These are phyloP conservation scores for Petrocephalus schoutedeni DNA, from an alignment of 2,797 vertebrate species.

Conservation along the genomic window DNA sequence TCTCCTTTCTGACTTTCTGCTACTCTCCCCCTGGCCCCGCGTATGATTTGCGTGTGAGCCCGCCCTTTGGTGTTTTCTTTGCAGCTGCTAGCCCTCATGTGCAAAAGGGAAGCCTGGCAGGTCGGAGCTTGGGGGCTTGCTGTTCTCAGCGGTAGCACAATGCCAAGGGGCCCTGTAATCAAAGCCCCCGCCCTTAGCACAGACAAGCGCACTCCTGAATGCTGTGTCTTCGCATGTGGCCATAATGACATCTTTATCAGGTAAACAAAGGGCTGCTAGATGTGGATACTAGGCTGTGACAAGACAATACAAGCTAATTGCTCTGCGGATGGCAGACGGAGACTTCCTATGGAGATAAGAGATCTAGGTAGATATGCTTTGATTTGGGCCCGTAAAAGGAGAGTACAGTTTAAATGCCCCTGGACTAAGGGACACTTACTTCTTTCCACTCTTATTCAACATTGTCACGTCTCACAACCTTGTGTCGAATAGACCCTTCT, in stretches of 20 bases:
- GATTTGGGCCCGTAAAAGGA: conserved; percentile 13
- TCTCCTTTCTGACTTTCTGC: not conserved
- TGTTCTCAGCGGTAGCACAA: not conserved
- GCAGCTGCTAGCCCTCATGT: not conserved
- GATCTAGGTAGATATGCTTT: conserved; percentile 29
- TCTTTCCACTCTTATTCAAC: not conserved
- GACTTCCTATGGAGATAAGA: conserved; percentile 29
- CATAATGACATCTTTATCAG: not conserved
- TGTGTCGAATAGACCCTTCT: not conserved
- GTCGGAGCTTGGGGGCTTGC: not conserved
- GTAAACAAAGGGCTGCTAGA: not conserved
- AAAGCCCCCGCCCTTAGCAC: not conserved
- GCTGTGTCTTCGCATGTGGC: not conserved
- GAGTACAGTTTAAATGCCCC: not conserved
- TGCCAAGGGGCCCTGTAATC: too few relatives aligned
- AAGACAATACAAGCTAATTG: not conserved
- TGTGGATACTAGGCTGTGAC: not conserved
- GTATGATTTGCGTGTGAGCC: not conserved
- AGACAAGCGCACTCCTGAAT: not conserved
- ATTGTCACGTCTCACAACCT: conserved; percentile 26
- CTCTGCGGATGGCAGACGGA: not conserved
- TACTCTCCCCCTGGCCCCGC: not conserved
- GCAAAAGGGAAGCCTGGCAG: not conserved
- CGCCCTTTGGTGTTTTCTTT: conserved; percentile 1
- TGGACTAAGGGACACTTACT: not conserved